phyloP scores from a whole-genome alignment of 2,113 vertebrate species.

The Thamnaconus septentrionalis region DNA sequence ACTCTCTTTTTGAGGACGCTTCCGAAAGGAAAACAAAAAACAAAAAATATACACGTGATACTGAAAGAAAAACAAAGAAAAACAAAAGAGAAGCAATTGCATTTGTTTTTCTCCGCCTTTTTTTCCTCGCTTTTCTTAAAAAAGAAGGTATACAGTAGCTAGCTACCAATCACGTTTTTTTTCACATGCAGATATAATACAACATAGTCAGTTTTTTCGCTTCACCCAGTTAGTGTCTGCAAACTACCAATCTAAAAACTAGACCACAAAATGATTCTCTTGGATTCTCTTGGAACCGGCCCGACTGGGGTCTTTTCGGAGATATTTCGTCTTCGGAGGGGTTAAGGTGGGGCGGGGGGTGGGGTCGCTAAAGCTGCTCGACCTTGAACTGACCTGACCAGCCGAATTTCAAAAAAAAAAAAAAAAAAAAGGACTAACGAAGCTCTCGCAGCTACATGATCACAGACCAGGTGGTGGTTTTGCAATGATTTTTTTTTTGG shows the following conservation, averaged over 20 bases:
- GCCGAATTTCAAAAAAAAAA: slow-evolving; percentile 65
- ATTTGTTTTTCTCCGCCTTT: slow-evolving; percentile 48
- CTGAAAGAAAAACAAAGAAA: slow-evolving; percentile 49
- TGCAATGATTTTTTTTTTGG: not conserved
- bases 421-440: slow-evolving; percentile 8
- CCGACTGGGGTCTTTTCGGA: slow-evolving; percentile 73
- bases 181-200: slow-evolving; percentile 77
- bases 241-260: slow-evolving; percentile 81
- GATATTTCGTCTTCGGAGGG: slow-evolving; percentile 74
- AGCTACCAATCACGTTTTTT: slow-evolving; percentile 74
- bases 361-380: slow-evolving; percentile 8
- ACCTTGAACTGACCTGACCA: slow-evolving; percentile 70
- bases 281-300: slow-evolving; percentile 74
- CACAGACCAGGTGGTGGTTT: slow-evolving; percentile 69
- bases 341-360: slow-evolving; percentile 45
- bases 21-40: slow-evolving; percentile 58
- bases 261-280: slow-evolving; percentile 80
- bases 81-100: slow-evolving; percentile 70
- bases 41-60: slow-evolving; percentile 59
- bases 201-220: slow-evolving; percentile 71
- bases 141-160: slow-evolving; percentile 73
- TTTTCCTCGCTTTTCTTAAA: slow-evolving; percentile 70
- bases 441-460: slow-evolving; percentile 51
- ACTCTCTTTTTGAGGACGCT: slow-evolving; percentile 66
- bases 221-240: slow-evolving; percentile 79